These are phyloP conservation scores for Trypoxylus dichotomus DNA, from an alignment of 1,140 invertebrate genomes.

Conservation along the genomic window DNA sequence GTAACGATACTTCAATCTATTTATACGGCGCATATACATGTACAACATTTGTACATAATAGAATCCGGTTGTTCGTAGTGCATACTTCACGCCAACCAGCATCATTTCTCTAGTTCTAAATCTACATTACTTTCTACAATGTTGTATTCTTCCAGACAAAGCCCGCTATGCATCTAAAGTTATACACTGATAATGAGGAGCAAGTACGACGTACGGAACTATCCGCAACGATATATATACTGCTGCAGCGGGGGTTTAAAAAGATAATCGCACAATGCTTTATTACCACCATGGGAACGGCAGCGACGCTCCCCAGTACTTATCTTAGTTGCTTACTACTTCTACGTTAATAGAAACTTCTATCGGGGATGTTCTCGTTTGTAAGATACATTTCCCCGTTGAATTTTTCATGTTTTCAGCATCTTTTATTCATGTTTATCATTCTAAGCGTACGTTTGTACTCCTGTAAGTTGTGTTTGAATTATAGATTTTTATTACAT, in stretches of 20 bases:
- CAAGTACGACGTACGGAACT: no score
- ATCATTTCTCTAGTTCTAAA: no score
- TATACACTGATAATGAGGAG: no score
- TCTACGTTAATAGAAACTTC: not conserved
- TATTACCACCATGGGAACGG: not conserved
- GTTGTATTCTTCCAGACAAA: no score
- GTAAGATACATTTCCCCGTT: not conserved
- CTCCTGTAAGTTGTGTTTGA: no score
- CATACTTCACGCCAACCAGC: not conserved
- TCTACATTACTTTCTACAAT: no score
- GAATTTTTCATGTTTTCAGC: not conserved
- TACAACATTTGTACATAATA: not conserved
- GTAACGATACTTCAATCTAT: not conserved
- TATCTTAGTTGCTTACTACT: not conserved
- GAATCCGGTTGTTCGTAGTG: no score
- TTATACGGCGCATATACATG: not conserved
- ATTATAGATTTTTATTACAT: no score
- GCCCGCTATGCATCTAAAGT: no score
- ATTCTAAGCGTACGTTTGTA: no score
- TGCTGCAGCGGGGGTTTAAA: not conserved
- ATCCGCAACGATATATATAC: not conserved
- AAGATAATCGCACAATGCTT: not conserved
- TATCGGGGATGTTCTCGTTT: not conserved
- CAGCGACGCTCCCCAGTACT: not conserved
- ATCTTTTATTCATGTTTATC: not conserved